Conservation (phyloP, 1,140 invertebrate species). For the Heliothis virescens region DNA sequence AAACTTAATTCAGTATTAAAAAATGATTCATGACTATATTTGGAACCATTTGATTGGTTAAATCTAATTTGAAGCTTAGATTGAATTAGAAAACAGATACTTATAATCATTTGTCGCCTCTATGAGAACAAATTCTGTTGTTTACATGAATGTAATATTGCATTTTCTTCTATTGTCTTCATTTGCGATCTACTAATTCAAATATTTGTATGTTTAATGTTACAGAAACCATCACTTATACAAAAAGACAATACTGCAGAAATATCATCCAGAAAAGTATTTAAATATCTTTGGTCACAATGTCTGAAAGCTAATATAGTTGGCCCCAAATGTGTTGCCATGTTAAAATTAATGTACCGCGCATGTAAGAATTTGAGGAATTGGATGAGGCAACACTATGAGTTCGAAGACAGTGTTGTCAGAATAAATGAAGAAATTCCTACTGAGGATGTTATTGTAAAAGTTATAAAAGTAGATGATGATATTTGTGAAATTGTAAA, state of each 20-base stretch:
- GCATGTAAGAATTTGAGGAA: constrained; percentile 67
- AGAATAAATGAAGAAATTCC: constrained; percentile 48
- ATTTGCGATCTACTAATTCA: not conserved
- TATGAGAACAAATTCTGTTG: no score
- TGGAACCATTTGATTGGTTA: not conserved
- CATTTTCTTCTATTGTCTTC: not conserved
- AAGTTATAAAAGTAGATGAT: constrained; percentile 67
- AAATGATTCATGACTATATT: no score
- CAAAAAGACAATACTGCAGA: constrained; percentile 63
- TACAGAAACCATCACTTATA: constrained; percentile 74
- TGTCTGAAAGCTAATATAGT: constrained; percentile 76
- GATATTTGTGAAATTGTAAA: constrained; percentile 70
- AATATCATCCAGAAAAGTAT: constrained; percentile 65
- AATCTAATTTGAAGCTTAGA: not conserved
- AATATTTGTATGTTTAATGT: not conserved
- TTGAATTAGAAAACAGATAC: no score
- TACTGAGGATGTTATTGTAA: constrained; percentile 56
- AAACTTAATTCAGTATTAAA: no score
- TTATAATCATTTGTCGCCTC: no score
- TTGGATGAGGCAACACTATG: constrained; percentile 75
- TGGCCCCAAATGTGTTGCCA: constrained; percentile 72
- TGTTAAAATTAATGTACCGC: constrained; percentile 72
- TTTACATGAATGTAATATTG: no score
- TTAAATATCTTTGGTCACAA: constrained; percentile 69
- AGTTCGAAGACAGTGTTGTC: constrained; percentile 51